phyloP scores from a whole-genome alignment of 2,888 invertebrate species.

The Lasioglossum vierecki region DNA sequence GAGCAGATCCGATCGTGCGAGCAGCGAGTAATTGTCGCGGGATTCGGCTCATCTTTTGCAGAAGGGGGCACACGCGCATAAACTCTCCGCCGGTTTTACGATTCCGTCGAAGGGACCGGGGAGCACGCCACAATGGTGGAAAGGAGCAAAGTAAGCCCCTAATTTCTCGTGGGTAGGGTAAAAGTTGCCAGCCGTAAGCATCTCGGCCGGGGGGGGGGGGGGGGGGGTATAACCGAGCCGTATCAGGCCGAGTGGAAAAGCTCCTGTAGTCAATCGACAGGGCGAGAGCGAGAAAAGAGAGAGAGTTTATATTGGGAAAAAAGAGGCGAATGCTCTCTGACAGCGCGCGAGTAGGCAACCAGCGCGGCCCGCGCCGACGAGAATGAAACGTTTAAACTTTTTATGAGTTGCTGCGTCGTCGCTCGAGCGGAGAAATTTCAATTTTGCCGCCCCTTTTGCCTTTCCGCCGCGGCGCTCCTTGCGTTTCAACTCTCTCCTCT shows the following conservation, averaged over 20 bases:
- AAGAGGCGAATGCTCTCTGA: slow-evolving; percentile 68
- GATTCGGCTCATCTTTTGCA: slow-evolving; percentile 40
- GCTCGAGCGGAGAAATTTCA: slow-evolving; percentile 83
- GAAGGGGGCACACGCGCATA: slow-evolving; percentile 34
- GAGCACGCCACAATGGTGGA: slow-evolving; percentile 56
- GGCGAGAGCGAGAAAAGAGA: slow-evolving; percentile 69
- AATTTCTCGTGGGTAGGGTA: slow-evolving; percentile 81
- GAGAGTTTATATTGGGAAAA: slow-evolving; percentile 80
- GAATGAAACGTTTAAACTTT: slow-evolving; percentile 83
- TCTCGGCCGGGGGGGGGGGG: slow-evolving; percentile 58
- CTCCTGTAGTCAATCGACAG: slow-evolving; percentile 79
- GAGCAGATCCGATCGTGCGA: slow-evolving; percentile 31
- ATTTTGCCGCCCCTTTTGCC: slow-evolving; percentile 79
- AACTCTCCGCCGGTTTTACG: slow-evolving; percentile 50
- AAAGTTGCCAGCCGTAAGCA: slow-evolving; percentile 79
- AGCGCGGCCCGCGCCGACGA: slow-evolving; percentile 68
- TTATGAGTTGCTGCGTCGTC: slow-evolving; percentile 84
- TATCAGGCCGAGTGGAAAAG: slow-evolving; percentile 69
- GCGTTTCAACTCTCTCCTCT: slow-evolving; percentile 17
- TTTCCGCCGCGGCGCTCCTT: slow-evolving; percentile 42
- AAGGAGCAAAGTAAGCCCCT: slow-evolving; percentile 82
- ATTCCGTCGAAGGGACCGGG: slow-evolving; percentile 34
- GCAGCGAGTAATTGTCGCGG: slow-evolving; percentile 51
- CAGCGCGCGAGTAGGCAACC: slow-evolving; percentile 62
- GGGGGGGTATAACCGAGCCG: slow-evolving; percentile 62